Conservation (phyloP, 2,113 vertebrate species). For the Copsychus sechellarum region DNA sequence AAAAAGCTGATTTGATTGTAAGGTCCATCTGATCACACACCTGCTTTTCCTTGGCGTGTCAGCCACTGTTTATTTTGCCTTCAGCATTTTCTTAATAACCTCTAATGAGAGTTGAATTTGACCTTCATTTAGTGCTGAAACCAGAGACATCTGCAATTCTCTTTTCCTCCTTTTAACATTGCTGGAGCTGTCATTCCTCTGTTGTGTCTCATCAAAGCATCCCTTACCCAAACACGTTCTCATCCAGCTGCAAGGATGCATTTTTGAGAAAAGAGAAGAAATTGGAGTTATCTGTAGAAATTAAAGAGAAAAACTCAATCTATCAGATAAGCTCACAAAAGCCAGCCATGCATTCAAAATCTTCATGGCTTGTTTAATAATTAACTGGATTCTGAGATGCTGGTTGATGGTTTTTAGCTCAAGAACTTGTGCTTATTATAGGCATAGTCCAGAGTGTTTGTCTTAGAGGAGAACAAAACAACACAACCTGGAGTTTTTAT, state of each 20-base stretch:
- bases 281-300: neutral
- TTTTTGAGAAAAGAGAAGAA: neutral
- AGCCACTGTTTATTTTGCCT: neutral
- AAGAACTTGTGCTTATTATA: slow-evolving; percentile 9
- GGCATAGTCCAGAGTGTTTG: neutral
- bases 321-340: neutral
- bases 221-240: neutral
- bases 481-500: neutral
- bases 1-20: no score
- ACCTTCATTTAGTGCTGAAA: neutral
- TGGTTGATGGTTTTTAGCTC: slow-evolving; percentile 25
- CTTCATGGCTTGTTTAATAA: slow-evolving; percentile 62
- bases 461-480: neutral
- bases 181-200: neutral
- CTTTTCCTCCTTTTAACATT: neutral
- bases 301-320: neutral
- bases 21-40: neutral
- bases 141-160: neutral
- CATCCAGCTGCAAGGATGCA: neutral
- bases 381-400: slow-evolving; percentile 52
- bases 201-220: neutral
- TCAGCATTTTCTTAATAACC: neutral
- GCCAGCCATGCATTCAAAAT: slow-evolving; percentile 13
- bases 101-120: neutral
- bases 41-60: rapidly evolving